Evolutionary conservation across 1,140 invertebrate species (phyloP).

Genomic region (Calliopsis andreniformis): DNA sequence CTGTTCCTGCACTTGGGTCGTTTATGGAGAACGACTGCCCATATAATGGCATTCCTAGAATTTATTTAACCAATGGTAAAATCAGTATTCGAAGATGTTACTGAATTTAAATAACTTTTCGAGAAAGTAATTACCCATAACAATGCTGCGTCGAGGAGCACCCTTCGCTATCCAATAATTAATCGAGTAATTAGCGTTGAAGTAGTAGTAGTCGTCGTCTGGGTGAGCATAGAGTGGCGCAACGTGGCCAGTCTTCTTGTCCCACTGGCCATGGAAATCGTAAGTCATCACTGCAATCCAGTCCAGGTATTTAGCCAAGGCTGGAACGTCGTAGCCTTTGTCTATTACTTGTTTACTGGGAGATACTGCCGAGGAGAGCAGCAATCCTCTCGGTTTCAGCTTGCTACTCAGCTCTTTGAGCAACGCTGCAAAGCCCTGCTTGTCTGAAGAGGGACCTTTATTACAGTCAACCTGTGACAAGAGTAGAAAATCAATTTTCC

Average conservation of each 20-base stretch:
- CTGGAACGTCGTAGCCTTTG: slow-evolving; percentile 90
- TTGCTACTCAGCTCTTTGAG: slow-evolving; percentile 88
- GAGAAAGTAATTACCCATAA: slow-evolving; percentile 85
- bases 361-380: slow-evolving; percentile 92
- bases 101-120: slow-evolving; percentile 9
- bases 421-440: slow-evolving; percentile 88
- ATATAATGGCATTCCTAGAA: slow-evolving; percentile 91
- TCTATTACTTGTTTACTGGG: slow-evolving; percentile 94
- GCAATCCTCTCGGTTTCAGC: slow-evolving; percentile 87
- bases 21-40: slow-evolving; percentile 91
- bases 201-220: slow-evolving; percentile 80
- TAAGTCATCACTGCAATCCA: slow-evolving; percentile 94
- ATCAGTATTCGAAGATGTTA: background rate
- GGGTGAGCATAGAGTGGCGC: slow-evolving; percentile 91
- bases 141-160: slow-evolving; percentile 88
- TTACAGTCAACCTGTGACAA: slow-evolving; percentile 85
- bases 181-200: slow-evolving; percentile 89
- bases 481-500: slow-evolving; percentile 3
- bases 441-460: slow-evolving; percentile 91
- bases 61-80: background rate
- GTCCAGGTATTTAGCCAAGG: slow-evolving; percentile 88
- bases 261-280: slow-evolving; percentile 93
- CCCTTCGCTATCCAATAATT: slow-evolving; percentile 94
- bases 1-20: slow-evolving; percentile 78
- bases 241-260: slow-evolving; percentile 92